These are phyloP conservation scores for Drosophila koepferae DNA, from an alignment of 2,888 invertebrate genomes.

Conservation along the genomic window DNA sequence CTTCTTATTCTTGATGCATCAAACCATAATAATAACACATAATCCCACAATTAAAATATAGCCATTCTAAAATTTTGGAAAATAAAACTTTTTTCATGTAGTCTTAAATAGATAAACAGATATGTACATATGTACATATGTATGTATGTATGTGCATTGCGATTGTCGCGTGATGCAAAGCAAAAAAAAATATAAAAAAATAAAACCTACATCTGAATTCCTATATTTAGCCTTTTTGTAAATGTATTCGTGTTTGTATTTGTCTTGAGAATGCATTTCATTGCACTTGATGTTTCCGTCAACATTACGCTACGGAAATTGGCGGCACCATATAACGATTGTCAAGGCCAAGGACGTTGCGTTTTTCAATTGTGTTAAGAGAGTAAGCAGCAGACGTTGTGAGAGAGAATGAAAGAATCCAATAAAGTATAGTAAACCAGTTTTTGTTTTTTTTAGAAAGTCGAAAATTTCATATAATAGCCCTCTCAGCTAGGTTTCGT, in stretches of 20 bases:
- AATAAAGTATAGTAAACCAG: not conserved
- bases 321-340: constrained; percentile 47
- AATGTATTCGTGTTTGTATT: not conserved
- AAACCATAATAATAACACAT: not conserved
- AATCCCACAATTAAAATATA: not conserved
- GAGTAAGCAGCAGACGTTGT: constrained; percentile 1
- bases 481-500: constrained; percentile 23
- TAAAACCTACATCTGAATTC: constrained; percentile 14
- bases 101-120: not conserved
- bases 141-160: constrained; percentile 4
- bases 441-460: constrained; percentile 33
- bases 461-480: constrained; percentile 27
- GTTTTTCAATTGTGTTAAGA: constrained; percentile 21
- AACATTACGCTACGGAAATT: constrained; percentile 72
- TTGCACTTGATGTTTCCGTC: constrained; percentile 59
- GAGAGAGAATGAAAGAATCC: not conserved
- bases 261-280: constrained; percentile 17
- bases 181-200: not conserved
- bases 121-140: too few relatives aligned
- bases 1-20: too few relatives aligned
- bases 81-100: not conserved
- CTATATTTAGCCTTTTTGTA: constrained; percentile 42
- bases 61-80: not conserved
- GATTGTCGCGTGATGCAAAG: constrained; percentile 45
- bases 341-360: constrained; percentile 75